Base-by-base conservation (phyloP, 2,797 vertebrate genomes). In the Tapera naevia region DNA sequence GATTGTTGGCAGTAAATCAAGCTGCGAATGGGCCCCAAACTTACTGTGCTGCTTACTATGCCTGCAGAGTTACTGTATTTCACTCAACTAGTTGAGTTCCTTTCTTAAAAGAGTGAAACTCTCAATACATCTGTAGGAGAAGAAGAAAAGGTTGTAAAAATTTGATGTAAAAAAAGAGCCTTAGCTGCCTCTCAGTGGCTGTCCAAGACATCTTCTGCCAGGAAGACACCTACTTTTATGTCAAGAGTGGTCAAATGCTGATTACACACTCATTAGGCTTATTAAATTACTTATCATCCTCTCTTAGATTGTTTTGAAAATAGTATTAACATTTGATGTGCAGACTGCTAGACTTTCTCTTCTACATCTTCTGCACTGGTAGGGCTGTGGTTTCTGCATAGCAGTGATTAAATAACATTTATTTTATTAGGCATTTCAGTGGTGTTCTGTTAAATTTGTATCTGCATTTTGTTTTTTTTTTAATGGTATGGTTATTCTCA, bases 221-320 rank as follows among this genome's bases (percentile, higher is more conserved):
- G 39, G 66, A 88, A 37, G 57, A 54, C 56, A 54, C 53, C 62
- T 84, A 41, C 32, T 90, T 75, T 57, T 84, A 35, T 61, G 53
- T 48, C 60, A 95, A 53, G 75, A 78, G 53, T 73, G 62, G 72
- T 80, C 39, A 92, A 87, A 71, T 94, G 43, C 53, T 28, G n/a
- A 90, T 94, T 93, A 51, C 60, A 54, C 74, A 64, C 76, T 27
- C 57, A 61, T 90, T 81, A 82, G 45, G 28, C 45, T 94, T 94
- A 81, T 69, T 94, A 65, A 87, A 87, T 93, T 88, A 84, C 33
- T 58, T 80, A 65, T 78, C 4, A 2, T 64, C 37, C 57, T 93
- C 45, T 80, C 89, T 90, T 71, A 61, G 60, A 81, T 94, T 88
- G 43, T 37, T 88, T 86, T 91, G 91, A 73, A 92, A 92, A 86